A percentile compares a stretch with the other conserved stretches of the same genome.
These are phyloP conservation scores for Andrena hattorfiana DNA, from an alignment of 2,888 invertebrate species.

Conservation along the genomic window DNA sequence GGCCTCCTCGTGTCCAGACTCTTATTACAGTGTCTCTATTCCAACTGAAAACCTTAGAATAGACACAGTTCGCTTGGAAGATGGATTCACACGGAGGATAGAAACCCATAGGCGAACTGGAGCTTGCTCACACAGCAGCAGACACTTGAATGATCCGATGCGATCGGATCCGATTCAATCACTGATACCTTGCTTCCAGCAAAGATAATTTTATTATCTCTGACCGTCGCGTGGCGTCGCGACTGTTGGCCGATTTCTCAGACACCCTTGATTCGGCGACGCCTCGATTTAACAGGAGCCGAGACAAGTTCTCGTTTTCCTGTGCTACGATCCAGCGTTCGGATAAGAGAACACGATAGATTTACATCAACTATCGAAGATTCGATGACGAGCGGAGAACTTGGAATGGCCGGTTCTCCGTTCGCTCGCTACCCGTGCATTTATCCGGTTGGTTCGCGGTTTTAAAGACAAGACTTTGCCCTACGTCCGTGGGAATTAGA, in stretches of 20 bases:
- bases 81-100: conserved; percentile 26
- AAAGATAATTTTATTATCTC: conserved; percentile 39
- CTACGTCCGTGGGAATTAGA: conserved; percentile 65
- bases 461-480: conserved; percentile 39
- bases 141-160: conserved; percentile 4
- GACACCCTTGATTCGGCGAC: background rate
- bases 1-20: no score
- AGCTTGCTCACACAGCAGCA: conserved; percentile 13
- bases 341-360: conserved; percentile 3
- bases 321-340: background rate
- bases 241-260: background rate
- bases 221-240: background rate
- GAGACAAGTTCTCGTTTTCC: background rate
- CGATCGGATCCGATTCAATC: conserved; percentile 12
- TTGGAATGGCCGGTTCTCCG: background rate
- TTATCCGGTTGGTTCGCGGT: conserved; percentile 35
- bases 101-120: conserved; percentile 29
- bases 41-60: conserved; percentile 20
- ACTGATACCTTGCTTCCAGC: background rate
- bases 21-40: no score
- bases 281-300: background rate
- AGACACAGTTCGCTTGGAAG: conserved; percentile 36
- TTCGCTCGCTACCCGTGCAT: background rate
- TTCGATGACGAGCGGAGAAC: background rate
- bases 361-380: conserved; percentile 5